Evolutionary conservation across 1,140 invertebrate species (phyloP).

Genomic region (Scylla paramamosain): DNA sequence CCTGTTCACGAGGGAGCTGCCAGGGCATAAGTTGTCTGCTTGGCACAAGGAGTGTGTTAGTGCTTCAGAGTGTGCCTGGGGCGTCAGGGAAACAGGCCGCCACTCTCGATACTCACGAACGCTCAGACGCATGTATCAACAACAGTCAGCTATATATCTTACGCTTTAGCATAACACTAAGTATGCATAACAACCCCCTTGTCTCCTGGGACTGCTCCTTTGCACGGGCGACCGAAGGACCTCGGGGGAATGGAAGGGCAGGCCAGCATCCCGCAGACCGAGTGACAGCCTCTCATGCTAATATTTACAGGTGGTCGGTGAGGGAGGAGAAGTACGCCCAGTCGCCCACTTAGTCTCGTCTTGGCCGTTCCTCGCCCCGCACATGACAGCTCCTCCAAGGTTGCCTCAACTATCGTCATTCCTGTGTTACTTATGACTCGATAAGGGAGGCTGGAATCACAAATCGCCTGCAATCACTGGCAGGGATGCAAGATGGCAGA

Average conservation of each 20-base stretch:
- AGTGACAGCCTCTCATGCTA: slow-evolving; percentile 1
- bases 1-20: no score
- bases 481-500: background rate
- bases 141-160: background rate
- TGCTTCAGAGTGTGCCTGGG: background rate
- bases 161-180: background rate
- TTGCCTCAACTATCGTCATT: slow-evolving; percentile 9
- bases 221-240: background rate
- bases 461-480: background rate
- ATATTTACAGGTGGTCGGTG: background rate
- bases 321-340: background rate
- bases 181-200: background rate
- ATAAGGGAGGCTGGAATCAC: background rate
- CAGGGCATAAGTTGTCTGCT: no score
- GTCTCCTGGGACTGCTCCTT: background rate
- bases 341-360: background rate
- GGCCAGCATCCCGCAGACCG: background rate
- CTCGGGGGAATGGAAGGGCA: background rate
- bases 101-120: background rate
- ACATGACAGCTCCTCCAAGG: slow-evolving; percentile 26
- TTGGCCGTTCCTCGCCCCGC: background rate
- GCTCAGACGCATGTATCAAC: background rate
- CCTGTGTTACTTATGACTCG: slow-evolving; percentile 30
- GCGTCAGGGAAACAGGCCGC: no score
- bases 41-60: background rate